Conservation (phyloP, 2,888 invertebrate species). For the Megaustenia siamemsis region DNA sequence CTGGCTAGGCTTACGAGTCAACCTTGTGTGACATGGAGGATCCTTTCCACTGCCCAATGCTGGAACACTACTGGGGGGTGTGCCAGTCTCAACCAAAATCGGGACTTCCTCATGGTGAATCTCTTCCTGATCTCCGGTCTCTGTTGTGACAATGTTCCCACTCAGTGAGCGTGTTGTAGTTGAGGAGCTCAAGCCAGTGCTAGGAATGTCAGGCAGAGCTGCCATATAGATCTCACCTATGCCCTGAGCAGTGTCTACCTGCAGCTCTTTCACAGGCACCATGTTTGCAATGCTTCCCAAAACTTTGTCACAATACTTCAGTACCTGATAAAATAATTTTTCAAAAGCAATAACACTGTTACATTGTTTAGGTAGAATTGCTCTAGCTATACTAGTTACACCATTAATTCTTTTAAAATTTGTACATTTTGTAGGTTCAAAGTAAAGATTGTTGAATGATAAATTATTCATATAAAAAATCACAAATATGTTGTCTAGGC, state of each 20-base stretch:
- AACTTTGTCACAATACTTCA: constrained; percentile 49
- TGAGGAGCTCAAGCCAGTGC: constrained; percentile 30
- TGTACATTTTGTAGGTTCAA: no score
- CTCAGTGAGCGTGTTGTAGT: background rate
- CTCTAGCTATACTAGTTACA: no score
- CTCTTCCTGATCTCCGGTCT: background rate
- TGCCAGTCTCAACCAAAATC: background rate
- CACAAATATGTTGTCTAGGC: no score
- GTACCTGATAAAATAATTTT: constrained; percentile 1
- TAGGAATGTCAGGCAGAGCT: background rate
- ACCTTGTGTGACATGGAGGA: background rate
- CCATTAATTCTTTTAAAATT: no score
- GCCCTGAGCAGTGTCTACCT: background rate
- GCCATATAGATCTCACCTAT: constrained; percentile 18
- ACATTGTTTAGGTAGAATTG: no score
- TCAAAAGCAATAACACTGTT: no score
- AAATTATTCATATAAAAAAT: no score
- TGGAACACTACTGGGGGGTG: background rate
- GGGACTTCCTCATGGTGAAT: background rate
- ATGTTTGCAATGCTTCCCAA: constrained; percentile 22
- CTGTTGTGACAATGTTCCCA: constrained; percentile 41
- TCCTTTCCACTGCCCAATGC: background rate
- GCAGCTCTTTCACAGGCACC: background rate
- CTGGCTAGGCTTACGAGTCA: constrained; percentile 12
- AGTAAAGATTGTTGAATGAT: no score